Conservation (phyloP, 2,888 invertebrate genomes). For the Standfussiana lucernea region DNA sequence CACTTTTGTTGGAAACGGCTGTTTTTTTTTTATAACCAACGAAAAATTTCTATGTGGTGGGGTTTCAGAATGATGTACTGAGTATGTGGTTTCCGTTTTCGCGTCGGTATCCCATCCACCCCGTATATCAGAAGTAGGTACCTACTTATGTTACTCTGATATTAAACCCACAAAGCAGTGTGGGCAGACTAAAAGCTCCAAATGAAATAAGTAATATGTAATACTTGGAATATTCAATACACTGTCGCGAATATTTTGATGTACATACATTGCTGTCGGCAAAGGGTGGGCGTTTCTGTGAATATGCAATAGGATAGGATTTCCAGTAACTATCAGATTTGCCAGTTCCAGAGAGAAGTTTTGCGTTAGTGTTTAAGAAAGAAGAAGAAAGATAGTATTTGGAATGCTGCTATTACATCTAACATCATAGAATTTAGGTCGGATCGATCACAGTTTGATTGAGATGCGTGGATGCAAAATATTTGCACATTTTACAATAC, state of each 20-base stretch:
- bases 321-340: slow-evolving; percentile 7
- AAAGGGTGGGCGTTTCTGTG: slow-evolving; percentile 4
- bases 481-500: background rate
- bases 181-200: slow-evolving; percentile 61
- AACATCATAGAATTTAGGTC: background rate
- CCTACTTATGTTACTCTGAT: slow-evolving; percentile 66
- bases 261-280: background rate
- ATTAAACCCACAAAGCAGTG: slow-evolving; percentile 64
- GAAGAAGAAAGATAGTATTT: no score
- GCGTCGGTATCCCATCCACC: no score
- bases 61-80: no score
- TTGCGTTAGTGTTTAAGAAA: no score
- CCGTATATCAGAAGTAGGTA: no score
- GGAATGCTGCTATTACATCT: background rate
- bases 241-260: background rate
- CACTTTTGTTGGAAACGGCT: no score
- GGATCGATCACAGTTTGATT: background rate
- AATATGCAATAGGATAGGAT: background rate
- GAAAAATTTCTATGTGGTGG: no score
- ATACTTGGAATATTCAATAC: slow-evolving; percentile 9
- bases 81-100: no score
- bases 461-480: no score
- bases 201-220: background rate
- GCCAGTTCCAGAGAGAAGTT: no score
- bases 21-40: no score